These are phyloP conservation scores for Caenorhabditis sulstoni DNA, from an alignment of 2,888 invertebrate species.

Conservation along the genomic window DNA sequence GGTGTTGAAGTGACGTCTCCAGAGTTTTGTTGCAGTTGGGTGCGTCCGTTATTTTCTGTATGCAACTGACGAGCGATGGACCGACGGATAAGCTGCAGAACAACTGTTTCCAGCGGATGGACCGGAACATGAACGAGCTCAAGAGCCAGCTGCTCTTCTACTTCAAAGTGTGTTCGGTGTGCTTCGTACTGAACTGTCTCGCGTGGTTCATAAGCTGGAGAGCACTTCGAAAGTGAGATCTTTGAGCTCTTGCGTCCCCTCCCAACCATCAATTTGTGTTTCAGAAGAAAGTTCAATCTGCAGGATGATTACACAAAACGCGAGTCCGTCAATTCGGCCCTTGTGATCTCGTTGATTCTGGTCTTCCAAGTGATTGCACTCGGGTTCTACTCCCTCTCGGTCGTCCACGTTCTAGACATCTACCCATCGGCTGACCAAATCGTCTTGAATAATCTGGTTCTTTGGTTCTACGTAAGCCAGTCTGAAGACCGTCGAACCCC, in stretches of 20 bases:
- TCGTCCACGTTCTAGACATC: not conserved
- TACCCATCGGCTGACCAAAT: not conserved
- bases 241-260: not conserved
- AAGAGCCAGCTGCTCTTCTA: conserved; percentile 20
- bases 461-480: conserved; percentile 30
- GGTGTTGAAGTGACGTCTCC: no score
- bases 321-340: conserved; percentile 9
- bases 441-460: conserved; percentile 1
- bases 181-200: conserved; percentile 3
- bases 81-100: conserved; percentile 8
- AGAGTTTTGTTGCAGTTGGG: no score
- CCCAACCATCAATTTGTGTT: not conserved
- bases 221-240: not conserved
- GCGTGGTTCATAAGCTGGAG: conserved; percentile 3
- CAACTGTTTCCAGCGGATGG: conserved; percentile 23
- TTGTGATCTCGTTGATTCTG: conserved; percentile 13
- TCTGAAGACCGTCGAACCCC: no score
- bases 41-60: not conserved
- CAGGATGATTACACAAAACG: not conserved
- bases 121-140: conserved; percentile 14
- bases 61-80: conserved; percentile 2
- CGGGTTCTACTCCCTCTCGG: conserved; percentile 5
- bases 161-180: not conserved
- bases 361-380: conserved; percentile 9
- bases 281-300: conserved; percentile 9